These are phyloP conservation scores for Frankliniella fusca DNA, from an alignment of 2,888 invertebrate species.

Conservation along the genomic window DNA sequence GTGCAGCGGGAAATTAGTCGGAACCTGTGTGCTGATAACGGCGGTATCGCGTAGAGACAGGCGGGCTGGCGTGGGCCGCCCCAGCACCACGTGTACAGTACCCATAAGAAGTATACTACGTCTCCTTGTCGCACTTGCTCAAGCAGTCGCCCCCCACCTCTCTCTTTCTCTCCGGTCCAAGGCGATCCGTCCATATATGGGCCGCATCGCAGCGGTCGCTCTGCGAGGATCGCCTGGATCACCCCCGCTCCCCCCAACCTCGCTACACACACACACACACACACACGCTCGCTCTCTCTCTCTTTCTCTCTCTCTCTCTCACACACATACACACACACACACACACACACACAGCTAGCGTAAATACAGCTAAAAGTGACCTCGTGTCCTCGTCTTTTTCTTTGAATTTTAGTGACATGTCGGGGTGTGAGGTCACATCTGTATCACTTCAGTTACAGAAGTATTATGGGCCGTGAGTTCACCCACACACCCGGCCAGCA, in stretches of 20 bases:
- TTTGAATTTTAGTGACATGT: too few species aligned
- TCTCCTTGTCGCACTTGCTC: too few species aligned
- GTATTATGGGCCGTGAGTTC: too few species aligned
- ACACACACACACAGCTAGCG: too few species aligned
- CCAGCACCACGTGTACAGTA: not conserved
- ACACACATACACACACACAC: too few species aligned
- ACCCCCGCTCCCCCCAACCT: not conserved
- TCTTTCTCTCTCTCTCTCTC: too few species aligned
- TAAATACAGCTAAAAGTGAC: too few species aligned
- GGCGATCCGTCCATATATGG: constrained; percentile 15
- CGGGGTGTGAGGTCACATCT: too few species aligned
- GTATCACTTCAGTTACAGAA: too few species aligned
- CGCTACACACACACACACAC: not conserved
- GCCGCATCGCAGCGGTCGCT: not conserved
- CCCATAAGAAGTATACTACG: not conserved
- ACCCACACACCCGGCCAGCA: too few species aligned
- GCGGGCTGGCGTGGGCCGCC: not conserved
- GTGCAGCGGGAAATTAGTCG: not conserved
- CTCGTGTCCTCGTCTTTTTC: too few species aligned
- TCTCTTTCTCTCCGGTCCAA: not conserved
- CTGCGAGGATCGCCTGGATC: not conserved
- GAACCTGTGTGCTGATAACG: not conserved
- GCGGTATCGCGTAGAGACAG: not conserved
- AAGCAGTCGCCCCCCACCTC: not conserved
- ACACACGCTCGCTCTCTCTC: too few species aligned